These are phyloP conservation scores for Cephus spinipes DNA, from an alignment of 2,888 invertebrate genomes.

Conservation along the genomic window DNA sequence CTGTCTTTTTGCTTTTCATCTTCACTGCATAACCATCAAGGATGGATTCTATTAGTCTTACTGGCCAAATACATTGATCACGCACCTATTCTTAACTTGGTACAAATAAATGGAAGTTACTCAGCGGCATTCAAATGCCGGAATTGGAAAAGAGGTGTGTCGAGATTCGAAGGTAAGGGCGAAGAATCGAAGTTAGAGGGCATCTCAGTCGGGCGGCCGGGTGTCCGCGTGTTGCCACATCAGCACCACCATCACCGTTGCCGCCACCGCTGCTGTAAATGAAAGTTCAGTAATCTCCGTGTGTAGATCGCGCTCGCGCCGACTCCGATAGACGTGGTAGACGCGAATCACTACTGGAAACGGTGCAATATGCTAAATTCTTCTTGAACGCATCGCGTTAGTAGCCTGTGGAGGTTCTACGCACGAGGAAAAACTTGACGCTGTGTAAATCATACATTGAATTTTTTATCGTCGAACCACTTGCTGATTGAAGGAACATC, in stretches of 20 bases:
- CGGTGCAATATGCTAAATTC: conserved; percentile 51
- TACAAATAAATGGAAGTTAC: not conserved
- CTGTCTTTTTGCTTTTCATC: not conserved
- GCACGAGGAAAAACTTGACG: conserved; percentile 25
- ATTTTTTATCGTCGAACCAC: not conserved
- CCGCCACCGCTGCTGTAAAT: conserved; percentile 51
- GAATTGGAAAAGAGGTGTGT: not conserved
- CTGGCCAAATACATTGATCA: not conserved
- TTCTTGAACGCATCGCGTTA: conserved; percentile 35
- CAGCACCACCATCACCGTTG: conserved; percentile 46
- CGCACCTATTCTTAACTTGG: not conserved
- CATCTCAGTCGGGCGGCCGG: conserved; percentile 39
- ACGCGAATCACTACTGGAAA: conserved; percentile 30
- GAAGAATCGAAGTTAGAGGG: conserved; percentile 29
- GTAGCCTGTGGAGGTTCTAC: conserved; percentile 16
- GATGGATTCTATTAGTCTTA: not conserved
- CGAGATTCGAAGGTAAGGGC: not conserved
- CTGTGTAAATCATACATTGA: not conserved
- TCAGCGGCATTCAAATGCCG: not conserved
- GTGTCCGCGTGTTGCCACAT: conserved; percentile 65
- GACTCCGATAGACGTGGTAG: conserved; percentile 52
- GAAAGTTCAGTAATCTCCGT: conserved; percentile 48
- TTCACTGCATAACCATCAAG: not conserved
- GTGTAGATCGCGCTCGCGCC: conserved; percentile 58
- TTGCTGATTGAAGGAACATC: conserved; percentile 2